A percentile compares a stretch with the other conserved stretches of the same genome.
These are phyloP conservation scores for Zygaena filipendulae DNA, from an alignment of 2,888 invertebrate genomes.

Conservation along the genomic window DNA sequence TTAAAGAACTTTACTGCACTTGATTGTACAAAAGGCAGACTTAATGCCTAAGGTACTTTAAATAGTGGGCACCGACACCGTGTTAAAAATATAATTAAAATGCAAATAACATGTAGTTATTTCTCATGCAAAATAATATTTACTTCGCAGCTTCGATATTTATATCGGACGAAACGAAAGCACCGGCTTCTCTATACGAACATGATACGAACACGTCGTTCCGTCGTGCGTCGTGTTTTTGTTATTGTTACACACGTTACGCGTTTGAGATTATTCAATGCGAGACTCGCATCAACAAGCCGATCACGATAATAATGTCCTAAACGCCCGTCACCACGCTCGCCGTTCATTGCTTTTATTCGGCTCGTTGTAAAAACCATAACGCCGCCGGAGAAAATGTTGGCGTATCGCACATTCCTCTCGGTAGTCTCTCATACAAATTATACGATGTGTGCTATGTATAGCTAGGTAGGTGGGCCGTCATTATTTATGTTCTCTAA, in stretches of 20 bases:
- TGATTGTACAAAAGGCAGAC: no score
- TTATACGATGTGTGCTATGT: slow-evolving; percentile 62
- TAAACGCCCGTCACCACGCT: slow-evolving; percentile 33
- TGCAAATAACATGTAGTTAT: no score
- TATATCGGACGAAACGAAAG: no score
- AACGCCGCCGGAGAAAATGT: slow-evolving; percentile 42
- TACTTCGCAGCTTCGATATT: no score
- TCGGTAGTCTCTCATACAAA: slow-evolving; percentile 53
- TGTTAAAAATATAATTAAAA: no score
- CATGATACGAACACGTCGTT: no score
- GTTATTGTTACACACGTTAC: slow-evolving; percentile 40
- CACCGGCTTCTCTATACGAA: no score
- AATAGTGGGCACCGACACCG: no score
- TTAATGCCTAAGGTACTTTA: no score
- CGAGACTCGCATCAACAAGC: slow-evolving; percentile 39
- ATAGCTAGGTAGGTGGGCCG: slow-evolving; percentile 65
- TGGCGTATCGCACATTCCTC: slow-evolving; percentile 55
- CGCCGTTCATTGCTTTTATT: slow-evolving; percentile 44
- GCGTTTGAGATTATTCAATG: slow-evolving; percentile 46
- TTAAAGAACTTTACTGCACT: no score
- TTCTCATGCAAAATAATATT: no score
- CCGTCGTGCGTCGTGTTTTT: slow-evolving; percentile 36
- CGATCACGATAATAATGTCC: slow-evolving; percentile 31
- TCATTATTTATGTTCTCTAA: slow-evolving; percentile 70
- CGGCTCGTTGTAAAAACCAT: slow-evolving; percentile 41